These are phyloP conservation scores for Accipiter cooperii DNA, from an alignment of 2,113 vertebrate genomes.

Conservation along the genomic window DNA sequence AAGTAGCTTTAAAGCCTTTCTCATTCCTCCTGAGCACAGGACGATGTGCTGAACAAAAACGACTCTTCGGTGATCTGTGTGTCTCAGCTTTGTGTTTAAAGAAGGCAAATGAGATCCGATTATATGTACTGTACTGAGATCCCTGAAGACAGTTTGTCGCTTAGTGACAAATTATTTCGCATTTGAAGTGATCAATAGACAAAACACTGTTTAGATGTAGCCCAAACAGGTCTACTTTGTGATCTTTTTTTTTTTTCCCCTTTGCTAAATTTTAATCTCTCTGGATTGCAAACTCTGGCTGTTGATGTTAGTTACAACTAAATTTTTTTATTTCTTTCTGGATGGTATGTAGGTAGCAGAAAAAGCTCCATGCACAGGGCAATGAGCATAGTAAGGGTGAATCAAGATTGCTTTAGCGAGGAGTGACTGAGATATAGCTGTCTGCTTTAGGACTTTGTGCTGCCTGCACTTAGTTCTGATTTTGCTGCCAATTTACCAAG, in stretches of 20 bases:
- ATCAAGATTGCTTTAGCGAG: neutral
- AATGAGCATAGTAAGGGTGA: neutral
- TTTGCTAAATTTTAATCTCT: too few relatives aligned
- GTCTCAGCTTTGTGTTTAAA: neutral
- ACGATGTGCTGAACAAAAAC: neutral
- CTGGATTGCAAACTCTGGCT: neutral
- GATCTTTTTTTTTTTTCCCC: neutral
- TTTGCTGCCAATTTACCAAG: neutral
- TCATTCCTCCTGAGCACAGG: neutral
- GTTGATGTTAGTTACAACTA: neutral
- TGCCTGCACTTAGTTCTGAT: neutral
- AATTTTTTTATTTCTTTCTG: neutral
- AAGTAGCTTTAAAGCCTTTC: neutral
- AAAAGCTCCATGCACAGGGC: neutral
- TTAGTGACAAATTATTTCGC: neutral
- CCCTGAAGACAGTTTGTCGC: accelerated
- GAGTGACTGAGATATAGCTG: neutral
- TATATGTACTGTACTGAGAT: neutral
- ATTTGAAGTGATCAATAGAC: accelerated
- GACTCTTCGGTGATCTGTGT: accelerated
- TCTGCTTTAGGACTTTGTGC: neutral
- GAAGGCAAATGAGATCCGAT: accelerated
- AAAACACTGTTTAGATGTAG: neutral
- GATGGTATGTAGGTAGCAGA: neutral
- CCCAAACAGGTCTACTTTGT: neutral